Percentiles rank a stretch among this genome's conserved stretches.
These are phyloP conservation scores for Chauna torquata DNA, from an alignment of 2,113 vertebrate genomes.

Conservation along the genomic window DNA sequence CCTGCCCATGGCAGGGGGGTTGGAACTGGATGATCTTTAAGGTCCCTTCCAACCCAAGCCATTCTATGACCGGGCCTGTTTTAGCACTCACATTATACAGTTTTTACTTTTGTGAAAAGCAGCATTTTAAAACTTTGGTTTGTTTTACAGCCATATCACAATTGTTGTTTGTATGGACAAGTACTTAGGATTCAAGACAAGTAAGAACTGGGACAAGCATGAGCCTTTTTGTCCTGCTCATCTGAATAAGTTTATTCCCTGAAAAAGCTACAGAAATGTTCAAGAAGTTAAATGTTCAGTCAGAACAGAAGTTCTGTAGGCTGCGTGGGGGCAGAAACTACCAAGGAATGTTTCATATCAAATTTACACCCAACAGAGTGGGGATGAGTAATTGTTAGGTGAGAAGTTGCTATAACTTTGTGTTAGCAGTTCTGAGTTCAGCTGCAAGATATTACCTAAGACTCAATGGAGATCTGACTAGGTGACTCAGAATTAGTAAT, in stretches of 20 bases:
- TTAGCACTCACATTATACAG: not conserved
- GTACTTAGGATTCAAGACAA: conserved; percentile 31
- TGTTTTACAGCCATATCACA: not conserved
- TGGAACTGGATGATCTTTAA: no score
- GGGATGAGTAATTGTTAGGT: conserved; percentile 65
- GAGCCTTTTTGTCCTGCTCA: conserved; percentile 37
- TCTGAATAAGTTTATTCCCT: conserved; percentile 40
- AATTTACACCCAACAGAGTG: conserved; percentile 54
- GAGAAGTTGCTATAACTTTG: conserved; percentile 47
- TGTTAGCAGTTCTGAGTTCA: conserved; percentile 55
- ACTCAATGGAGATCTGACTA: not conserved
- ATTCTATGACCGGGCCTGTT: not conserved
- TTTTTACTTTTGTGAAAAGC: not conserved
- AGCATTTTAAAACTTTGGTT: not conserved
- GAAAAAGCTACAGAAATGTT: conserved; percentile 31
- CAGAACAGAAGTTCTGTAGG: conserved; percentile 71
- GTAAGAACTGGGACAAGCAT: not conserved
- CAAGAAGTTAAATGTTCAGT: conserved; percentile 28
- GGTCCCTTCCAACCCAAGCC: no score
- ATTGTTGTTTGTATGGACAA: not conserved
- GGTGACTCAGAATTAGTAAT: conserved; percentile 56
- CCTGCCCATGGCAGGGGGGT: no score
- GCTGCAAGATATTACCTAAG: conserved; percentile 38
- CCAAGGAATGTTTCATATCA: conserved; percentile 38
- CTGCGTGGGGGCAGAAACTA: conserved; percentile 64